Base-by-base conservation (phyloP, 2,888 invertebrate species). In the Megamerina dolium region DNA sequence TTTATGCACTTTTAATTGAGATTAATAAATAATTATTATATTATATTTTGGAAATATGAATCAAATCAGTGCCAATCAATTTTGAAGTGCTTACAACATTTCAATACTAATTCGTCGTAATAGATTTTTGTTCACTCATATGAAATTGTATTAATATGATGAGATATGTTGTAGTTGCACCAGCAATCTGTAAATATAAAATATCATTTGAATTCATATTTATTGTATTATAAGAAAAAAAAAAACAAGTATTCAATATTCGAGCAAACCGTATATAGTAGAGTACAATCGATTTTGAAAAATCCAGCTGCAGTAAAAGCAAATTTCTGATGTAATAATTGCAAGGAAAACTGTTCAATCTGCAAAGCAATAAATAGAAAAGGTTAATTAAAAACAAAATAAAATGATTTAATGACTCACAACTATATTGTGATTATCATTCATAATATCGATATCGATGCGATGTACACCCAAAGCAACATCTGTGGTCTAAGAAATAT, bases 281-380 rank as follows among this genome's bases (percentile, higher is more conserved):
- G 54, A 2, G 72, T 68, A 43, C 71, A 74, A 51, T 75, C 73
- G 2, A 75, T 64, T 12, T 59, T 65, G 40, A 75, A 74, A 51
- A 75, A 75, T 26, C 74, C 74, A 36, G 72, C 67, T 4, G 73
- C 75, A 2, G 71, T 70, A 46, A 74, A 74, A 29, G 61, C 51
- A 2, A 74, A 54, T 45, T 70, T 69, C 50, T 75, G 75, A 52
- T 75, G 74, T 1, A 74, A 51, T 48, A 75, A 57, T 54, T 75
- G 74, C 37, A 75, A 52, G 0, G 74, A 74, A 50, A 73, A 74
- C 53, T 72, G 72, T 48, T 73, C 71, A 39, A 74, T 68, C 75
- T 74, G 37, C 17, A 42, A 32, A 27, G n/a, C 6, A 40, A 37
- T 4, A 23, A 17, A 9, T 17, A 14, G 18, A 18, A 39, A 18